Base-by-base conservation (phyloP, 2,113 vertebrate genomes). In the Campylorhamphus procurvoides region DNA sequence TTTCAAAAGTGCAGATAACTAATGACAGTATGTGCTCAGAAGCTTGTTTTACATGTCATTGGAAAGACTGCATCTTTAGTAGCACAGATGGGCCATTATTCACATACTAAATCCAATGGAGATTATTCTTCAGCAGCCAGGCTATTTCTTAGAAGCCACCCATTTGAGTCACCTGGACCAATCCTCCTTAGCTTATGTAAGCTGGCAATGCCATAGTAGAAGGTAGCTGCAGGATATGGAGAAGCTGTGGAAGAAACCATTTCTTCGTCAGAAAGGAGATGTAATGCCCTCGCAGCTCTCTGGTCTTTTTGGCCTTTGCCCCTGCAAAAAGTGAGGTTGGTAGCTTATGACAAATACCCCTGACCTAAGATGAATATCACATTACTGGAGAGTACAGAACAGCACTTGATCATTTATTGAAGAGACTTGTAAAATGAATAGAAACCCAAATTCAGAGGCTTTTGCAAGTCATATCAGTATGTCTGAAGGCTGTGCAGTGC, bases 351-450 rank as follows among this genome's bases (percentile, higher is more conserved):
- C 72, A 94, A 72, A 88, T 50, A 93, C 31, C 47, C 12, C 88
- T 80, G 85, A 85, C 67, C 73, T 44, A 27, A 72, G 79, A 90
- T 49, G 83, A 86, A 74, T 59, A 74, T 77, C 59, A 80, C 10
- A 94, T 89, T 63, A 27, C 79, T 64, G 58, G 76, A 66, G 77
- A 90, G 63, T 14, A 77, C 67, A 79, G 80, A 94, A 53, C 64
- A 76, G 81, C 49, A 60, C 63, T 79, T 84, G 90, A 89, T 90
- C 81, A 79, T 58, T 95, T 85, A 42, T 84, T 83, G 94, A 90
- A 64, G 33, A 80, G 64, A 40, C 81, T 31, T 66, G 67, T 49
- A 59, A 79, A 85, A 71, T 2, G 53, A 83, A 56, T 1, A 84
- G 78, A 9, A 76, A 19, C 73, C 40, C 74, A 8, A 23, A 81